phyloP scores from a whole-genome alignment of 1,140 invertebrate species.

The Notospermus geniculatus region DNA sequence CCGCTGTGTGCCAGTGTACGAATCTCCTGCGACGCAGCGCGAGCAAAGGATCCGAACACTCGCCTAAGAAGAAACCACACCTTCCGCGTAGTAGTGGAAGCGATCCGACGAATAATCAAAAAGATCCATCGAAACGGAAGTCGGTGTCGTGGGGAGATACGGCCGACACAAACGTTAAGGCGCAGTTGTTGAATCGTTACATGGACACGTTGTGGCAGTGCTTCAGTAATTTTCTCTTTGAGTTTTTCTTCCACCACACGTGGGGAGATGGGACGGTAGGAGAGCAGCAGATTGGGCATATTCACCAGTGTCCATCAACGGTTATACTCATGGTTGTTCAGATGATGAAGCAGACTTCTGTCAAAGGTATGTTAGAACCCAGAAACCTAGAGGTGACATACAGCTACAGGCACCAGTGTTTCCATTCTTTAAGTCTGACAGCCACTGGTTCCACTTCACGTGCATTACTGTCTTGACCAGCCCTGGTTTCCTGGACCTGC shows the following conservation, averaged over 20 bases:
- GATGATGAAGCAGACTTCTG: slow-evolving; percentile 48
- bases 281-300: slow-evolving; percentile 37
- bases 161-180: slow-evolving; percentile 42
- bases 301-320: slow-evolving; percentile 37
- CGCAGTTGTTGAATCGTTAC: slow-evolving; percentile 42
- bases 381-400: neutral
- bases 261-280: slow-evolving; percentile 36
- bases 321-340: slow-evolving; percentile 40
- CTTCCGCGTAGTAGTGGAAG: neutral
- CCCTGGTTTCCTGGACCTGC: neutral
- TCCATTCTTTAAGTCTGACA: neutral
- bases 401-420: no score
- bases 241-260: slow-evolving; percentile 42
- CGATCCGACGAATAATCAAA: neutral
- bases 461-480: neutral
- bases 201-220: slow-evolving; percentile 48
- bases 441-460: neutral
- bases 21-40: slow-evolving; percentile 43
- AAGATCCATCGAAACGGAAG: slow-evolving; percentile 34
- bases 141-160: slow-evolving; percentile 53
- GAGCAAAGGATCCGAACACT: neutral
- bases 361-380: slow-evolving; percentile 39
- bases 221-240: slow-evolving; percentile 43
- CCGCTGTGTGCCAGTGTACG: slow-evolving; percentile 51
- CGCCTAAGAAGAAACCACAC: neutral